These are phyloP conservation scores for Musca vetustissima DNA, from an alignment of 1,140 invertebrate species.

Conservation along the genomic window DNA sequence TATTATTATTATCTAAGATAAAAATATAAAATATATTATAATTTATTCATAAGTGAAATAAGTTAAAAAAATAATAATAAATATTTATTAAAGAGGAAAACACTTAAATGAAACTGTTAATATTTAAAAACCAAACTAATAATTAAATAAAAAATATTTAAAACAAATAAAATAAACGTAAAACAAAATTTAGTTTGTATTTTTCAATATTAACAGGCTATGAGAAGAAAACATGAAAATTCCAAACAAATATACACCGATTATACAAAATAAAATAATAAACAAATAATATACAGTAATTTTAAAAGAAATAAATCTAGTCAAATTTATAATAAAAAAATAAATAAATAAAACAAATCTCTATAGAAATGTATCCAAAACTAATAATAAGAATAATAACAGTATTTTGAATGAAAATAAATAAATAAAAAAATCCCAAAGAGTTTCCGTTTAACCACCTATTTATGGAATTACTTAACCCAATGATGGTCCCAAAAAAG, in stretches of 20 bases:
- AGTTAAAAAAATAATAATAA: constrained; percentile 11
- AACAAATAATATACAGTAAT: constrained; percentile 11
- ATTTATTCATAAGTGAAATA: neutral
- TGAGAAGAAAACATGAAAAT: neutral
- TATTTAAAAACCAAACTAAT: neutral
- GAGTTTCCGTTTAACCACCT: constrained; percentile 30
- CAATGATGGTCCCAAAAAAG: too few species aligned
- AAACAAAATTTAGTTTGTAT: neutral
- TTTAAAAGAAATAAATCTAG: constrained; percentile 11
- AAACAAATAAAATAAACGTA: constrained; percentile 2
- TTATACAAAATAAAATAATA: constrained; percentile 15
- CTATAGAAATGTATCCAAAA: neutral
- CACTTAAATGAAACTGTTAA: neutral
- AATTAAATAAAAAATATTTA: constrained; percentile 18
- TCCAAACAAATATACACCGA: constrained; percentile 25
- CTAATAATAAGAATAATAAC: neutral
- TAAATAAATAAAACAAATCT: neutral
- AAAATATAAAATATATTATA: neutral
- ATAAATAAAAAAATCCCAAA: constrained; percentile 5
- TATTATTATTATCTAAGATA: constrained; percentile 10
- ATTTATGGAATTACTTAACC: neutral
- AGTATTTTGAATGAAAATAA: constrained; percentile 9
- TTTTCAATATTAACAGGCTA: constrained; percentile 6
- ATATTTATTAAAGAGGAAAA: constrained; percentile 3
- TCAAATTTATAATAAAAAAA: constrained; percentile 17